Percentiles rank a stretch among this genome's conserved stretches.
Evolutionary conservation across 2,797 vertebrate genomes (phyloP).

Genomic region (Meriones psammophilus): DNA sequence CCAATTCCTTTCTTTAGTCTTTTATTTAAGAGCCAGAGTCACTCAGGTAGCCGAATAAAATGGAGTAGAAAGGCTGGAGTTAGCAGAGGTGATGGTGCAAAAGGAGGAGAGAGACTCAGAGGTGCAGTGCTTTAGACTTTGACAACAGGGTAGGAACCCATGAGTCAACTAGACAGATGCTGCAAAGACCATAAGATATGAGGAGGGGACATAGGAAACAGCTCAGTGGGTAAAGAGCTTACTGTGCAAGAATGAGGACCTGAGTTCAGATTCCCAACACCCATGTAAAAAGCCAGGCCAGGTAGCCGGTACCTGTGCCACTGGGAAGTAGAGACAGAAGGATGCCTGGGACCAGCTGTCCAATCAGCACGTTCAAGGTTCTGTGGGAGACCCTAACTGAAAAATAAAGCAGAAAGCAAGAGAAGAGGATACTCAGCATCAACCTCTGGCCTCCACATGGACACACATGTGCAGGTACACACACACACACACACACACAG

Average conservation of each 20-base stretch:
- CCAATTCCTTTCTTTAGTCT: not conserved
- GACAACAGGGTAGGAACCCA: not conserved
- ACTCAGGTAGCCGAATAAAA: not conserved
- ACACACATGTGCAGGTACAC: too few species aligned
- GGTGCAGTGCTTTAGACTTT: not conserved
- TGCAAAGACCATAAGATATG: not conserved
- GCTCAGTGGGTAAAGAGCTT: not conserved
- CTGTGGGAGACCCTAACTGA: not conserved
- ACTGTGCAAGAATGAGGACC: not conserved
- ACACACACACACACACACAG: too few species aligned
- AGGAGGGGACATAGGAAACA: not conserved
- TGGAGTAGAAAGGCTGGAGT: too few species aligned
- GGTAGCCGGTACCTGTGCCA: not conserved
- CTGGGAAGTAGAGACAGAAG: not conserved
- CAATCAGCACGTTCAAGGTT: not conserved
- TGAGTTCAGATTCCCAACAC: not conserved
- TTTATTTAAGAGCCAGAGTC: not conserved
- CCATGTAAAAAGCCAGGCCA: not conserved
- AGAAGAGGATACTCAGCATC: not conserved
- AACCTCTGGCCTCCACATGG: too few species aligned
- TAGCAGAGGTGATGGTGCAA: not conserved
- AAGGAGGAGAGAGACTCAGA: not conserved
- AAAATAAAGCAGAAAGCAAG: not conserved
- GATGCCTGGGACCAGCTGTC: not conserved
- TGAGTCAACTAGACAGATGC: not conserved